A percentile compares a stretch with the other conserved stretches of the same genome.
Evolutionary conservation across 1,140 invertebrate species (phyloP).

Genomic region (Copidosoma floridanum): DNA sequence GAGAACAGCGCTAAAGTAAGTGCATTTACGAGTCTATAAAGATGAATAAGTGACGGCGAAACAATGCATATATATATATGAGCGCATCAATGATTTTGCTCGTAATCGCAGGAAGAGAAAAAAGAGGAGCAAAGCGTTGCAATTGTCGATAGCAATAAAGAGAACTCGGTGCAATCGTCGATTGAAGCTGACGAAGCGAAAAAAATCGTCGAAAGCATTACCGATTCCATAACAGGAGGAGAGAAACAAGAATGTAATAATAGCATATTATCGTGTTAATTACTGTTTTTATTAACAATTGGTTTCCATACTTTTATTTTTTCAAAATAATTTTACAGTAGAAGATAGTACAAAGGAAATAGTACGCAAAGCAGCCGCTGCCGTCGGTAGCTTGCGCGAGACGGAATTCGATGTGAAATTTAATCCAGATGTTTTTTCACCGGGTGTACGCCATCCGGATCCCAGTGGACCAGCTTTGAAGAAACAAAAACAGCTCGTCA

Average conservation of each 20-base stretch:
- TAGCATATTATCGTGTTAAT: slow-evolving; percentile 19
- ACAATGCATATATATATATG: too few relatives aligned
- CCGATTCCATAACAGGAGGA: slow-evolving; percentile 75
- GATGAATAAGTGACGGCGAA: too few relatives aligned
- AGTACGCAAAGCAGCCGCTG: slow-evolving; percentile 81
- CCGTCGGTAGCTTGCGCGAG: slow-evolving; percentile 90
- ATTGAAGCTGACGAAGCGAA: slow-evolving; percentile 84
- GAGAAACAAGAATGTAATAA: slow-evolving; percentile 77
- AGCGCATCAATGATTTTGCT: too few relatives aligned
- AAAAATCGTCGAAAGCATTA: slow-evolving; percentile 87
- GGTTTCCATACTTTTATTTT: background rate
- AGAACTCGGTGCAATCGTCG: slow-evolving; percentile 49
- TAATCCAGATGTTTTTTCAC: slow-evolving; percentile 97
- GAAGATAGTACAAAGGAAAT: slow-evolving; percentile 87
- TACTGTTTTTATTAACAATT: slow-evolving; percentile 4
- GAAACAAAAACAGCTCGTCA: slow-evolving; percentile 85
- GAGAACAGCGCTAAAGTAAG: slow-evolving; percentile 43
- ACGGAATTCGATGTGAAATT: slow-evolving; percentile 96
- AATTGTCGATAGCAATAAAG: slow-evolving; percentile 56
- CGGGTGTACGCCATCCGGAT: slow-evolving; percentile 83
- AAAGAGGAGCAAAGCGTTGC: slow-evolving; percentile 31
- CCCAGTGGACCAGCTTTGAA: slow-evolving; percentile 67
- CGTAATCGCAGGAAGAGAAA: slow-evolving; percentile 41
- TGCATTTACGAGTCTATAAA: background rate
- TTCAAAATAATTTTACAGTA: slow-evolving; percentile 54